Evolutionary conservation across 2,113 vertebrate species (phyloP), one percentile per base, ranked within the genome.

Genomic region (Menura novaehollandiae): DNA sequence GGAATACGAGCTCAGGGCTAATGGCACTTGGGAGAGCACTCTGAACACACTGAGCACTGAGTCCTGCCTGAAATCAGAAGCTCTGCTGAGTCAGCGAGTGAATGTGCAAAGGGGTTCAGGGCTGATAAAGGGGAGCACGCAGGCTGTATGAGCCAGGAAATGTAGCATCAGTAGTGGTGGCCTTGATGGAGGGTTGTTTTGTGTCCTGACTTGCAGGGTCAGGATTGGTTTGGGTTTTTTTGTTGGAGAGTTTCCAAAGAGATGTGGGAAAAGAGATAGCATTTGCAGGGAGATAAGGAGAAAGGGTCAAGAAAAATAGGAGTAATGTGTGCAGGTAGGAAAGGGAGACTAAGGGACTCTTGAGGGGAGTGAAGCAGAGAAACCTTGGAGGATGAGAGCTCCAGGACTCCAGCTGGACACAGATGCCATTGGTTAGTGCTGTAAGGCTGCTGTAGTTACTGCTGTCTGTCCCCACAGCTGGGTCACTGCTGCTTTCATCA

Each of bases 331-430:
- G 19, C 41, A 64, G 69, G 30, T 51, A 85, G 47, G 32, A 51
- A 47, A 73, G 32, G 55, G 62, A 82, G 53, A 11, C 14, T 28
- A 3, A 44, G 55, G 20, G 52, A 26, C 14, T 74, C 1, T 1
- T 0, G 74, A 35, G 41, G 44, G 1, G 3, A 84, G 53, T 62
- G 75, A 66, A 78, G 46, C 1, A 20, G 47, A 47, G 46, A 60
- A 80, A 27, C 11, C 8, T 68, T 51, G 23, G 13, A 9, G 41
- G 7, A 17, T 46, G 5, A 11, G 79, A 73, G 67, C 82, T 93
- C 7, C 46, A n/a, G 46, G n/a, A 15, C 23, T 28, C 37, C 95
- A 91, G 89, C 82, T 91, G 94, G 41, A n/a, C 26, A 12, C 92
- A 90, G 75, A 72, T 73, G 91, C 22, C 32, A 20, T 13, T 43